Evolutionary conservation across 2,797 vertebrate genomes (phyloP).

Genomic region (Alcedo quadribrachys): DNA sequence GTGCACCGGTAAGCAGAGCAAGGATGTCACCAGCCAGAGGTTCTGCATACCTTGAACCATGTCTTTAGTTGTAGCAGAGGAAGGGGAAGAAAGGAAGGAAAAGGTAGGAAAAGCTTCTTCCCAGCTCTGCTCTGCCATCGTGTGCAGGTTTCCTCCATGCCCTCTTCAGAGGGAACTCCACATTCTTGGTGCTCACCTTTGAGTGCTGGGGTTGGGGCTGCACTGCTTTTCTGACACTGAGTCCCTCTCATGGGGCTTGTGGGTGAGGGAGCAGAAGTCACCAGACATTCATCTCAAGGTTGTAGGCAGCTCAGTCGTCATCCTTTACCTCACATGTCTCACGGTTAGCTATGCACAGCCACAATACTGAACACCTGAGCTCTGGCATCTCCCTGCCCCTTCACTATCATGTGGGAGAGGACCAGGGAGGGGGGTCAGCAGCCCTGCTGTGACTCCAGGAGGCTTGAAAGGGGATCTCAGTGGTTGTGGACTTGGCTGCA

Average conservation of each 20-base stretch:
- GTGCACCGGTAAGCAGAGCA: rapidly evolving
- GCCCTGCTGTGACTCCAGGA: not conserved
- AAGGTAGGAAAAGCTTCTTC: not conserved
- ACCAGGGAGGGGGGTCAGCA: not conserved
- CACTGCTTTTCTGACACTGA: rapidly evolving
- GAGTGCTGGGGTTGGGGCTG: not conserved
- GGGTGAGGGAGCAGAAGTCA: not conserved
- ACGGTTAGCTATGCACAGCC: not conserved
- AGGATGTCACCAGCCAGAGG: not conserved
- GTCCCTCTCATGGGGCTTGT: not conserved
- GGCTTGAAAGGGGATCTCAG: not conserved
- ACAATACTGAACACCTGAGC: not conserved
- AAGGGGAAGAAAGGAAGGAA: not conserved
- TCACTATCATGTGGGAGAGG: rapidly evolving
- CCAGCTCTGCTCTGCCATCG: not conserved
- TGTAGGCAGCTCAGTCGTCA: not conserved
- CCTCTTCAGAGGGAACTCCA: not conserved
- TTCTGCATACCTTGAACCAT: not conserved
- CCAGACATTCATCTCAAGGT: not conserved
- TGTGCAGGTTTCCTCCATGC: not conserved
- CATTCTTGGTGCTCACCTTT: rapidly evolving
- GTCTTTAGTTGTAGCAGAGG: not conserved
- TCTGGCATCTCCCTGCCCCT: not conserved
- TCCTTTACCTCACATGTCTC: not conserved
- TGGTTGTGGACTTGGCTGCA: not conserved